Percentiles rank a stretch among this genome's conserved stretches.
phyloP scores from a whole-genome alignment of 2,888 invertebrate genomes.

The Dynastes maya region DNA sequence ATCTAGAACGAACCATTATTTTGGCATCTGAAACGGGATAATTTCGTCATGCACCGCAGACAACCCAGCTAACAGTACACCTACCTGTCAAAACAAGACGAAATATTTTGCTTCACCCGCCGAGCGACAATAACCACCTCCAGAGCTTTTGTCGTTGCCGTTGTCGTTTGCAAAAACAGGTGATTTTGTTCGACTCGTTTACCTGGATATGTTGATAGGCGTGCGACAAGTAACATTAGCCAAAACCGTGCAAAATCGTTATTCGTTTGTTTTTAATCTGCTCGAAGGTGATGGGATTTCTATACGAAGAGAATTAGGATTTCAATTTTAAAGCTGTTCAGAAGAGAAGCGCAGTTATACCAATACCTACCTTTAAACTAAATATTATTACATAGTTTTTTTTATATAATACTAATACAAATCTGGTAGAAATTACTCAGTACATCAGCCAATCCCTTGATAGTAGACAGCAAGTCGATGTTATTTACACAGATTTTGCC shows the following conservation, averaged over 20 bases:
- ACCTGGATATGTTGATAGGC: constrained; percentile 20
- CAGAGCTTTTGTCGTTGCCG: background rate
- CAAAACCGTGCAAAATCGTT: constrained; percentile 18
- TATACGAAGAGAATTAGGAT: background rate
- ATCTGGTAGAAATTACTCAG: too few species aligned
- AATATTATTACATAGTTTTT: too few species aligned
- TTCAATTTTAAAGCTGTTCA: background rate
- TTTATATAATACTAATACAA: too few species aligned
- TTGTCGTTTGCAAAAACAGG: constrained; percentile 23
- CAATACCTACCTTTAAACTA: too few species aligned
- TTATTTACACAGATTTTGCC: too few species aligned
- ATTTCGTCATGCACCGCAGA: constrained; percentile 54
- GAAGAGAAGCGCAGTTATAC: too few species aligned
- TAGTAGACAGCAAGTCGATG: too few species aligned
- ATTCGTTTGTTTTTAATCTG: background rate
- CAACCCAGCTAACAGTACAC: constrained; percentile 58
- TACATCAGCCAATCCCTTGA: too few species aligned
- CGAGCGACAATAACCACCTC: constrained; percentile 4
- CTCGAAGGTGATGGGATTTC: background rate
- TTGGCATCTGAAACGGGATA: constrained; percentile 35
- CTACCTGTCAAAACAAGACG: constrained; percentile 65
- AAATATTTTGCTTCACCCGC: constrained; percentile 61
- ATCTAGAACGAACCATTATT: constrained; percentile 30
- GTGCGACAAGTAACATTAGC: background rate
- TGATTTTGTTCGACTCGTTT: constrained; percentile 11